These are phyloP conservation scores for Tupaia chinensis DNA, from an alignment of 2,113 vertebrate species.

Conservation along the genomic window DNA sequence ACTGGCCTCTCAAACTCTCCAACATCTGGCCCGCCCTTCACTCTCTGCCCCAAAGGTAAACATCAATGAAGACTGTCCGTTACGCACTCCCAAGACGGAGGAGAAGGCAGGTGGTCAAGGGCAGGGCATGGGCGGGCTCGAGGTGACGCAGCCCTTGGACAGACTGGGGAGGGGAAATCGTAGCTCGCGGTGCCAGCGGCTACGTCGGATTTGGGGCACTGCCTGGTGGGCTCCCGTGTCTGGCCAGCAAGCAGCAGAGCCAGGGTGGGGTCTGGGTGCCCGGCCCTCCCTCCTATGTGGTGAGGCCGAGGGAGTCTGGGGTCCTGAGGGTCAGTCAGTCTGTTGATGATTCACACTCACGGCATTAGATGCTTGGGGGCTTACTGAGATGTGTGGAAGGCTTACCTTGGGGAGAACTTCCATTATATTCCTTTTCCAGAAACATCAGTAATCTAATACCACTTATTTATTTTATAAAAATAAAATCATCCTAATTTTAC, in stretches of 20 bases:
- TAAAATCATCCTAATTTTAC: slow-evolving; percentile 36
- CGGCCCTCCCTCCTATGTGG: not conserved
- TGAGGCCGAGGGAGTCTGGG: not conserved
- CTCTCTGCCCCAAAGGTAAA: not conserved
- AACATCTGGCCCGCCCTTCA: not conserved
- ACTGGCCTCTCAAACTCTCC: not conserved
- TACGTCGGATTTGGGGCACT: not conserved
- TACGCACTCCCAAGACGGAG: not conserved
- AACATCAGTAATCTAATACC: not conserved
- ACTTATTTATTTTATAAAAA: slow-evolving; percentile 26
- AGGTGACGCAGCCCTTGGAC: accelerated
- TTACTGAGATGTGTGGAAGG: not conserved
- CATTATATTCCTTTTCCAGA: not conserved
- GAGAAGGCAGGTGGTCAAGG: not conserved
- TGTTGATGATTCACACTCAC: not conserved
- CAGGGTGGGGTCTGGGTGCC: slow-evolving; percentile 44
- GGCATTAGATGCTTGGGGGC: not conserved
- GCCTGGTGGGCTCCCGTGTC: not conserved
- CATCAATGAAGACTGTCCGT: not conserved
- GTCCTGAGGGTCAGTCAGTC: not conserved
- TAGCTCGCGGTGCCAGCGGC: not conserved
- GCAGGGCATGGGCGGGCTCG: no score
- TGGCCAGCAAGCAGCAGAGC: not conserved
- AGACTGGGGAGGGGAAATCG: not conserved
- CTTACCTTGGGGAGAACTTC: not conserved